Conservation (phyloP, 2,888 invertebrate species). For the Drosophila peninsularis region DNA sequence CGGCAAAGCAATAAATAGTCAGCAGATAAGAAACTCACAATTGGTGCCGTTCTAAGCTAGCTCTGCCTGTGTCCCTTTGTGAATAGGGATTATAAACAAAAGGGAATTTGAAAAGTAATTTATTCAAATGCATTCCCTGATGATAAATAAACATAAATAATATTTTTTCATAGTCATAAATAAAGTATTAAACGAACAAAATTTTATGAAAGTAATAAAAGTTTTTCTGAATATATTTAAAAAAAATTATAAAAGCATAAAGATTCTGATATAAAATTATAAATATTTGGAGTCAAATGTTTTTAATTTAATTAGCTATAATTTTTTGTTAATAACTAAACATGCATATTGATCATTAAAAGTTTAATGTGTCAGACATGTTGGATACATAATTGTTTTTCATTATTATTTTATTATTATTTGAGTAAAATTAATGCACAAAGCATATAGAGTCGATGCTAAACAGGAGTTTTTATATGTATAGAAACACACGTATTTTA, state of each 20-base stretch:
- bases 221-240: too few species aligned
- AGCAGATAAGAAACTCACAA: slow-evolving; percentile 21
- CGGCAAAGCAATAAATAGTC: slow-evolving; percentile 39
- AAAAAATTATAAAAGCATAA: too few species aligned
- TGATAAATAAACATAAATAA: not conserved
- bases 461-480: not conserved
- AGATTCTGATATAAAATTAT: too few species aligned
- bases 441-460: too few species aligned
- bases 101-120: not conserved
- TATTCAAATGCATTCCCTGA: not conserved
- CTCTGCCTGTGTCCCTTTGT: not conserved
- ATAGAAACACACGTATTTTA: not conserved
- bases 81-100: not conserved
- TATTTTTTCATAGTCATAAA: not conserved
- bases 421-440: too few species aligned
- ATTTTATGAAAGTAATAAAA: not conserved
- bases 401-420: too few species aligned
- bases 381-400: too few species aligned
- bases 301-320: too few species aligned
- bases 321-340: too few species aligned
- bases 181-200: not conserved
- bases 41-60: not conserved
- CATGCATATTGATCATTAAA: too few species aligned
- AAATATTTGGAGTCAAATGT: too few species aligned
- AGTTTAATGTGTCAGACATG: too few species aligned